Base-by-base conservation (phyloP, 2,888 invertebrate genomes). In the Therioaphis trifolii region DNA sequence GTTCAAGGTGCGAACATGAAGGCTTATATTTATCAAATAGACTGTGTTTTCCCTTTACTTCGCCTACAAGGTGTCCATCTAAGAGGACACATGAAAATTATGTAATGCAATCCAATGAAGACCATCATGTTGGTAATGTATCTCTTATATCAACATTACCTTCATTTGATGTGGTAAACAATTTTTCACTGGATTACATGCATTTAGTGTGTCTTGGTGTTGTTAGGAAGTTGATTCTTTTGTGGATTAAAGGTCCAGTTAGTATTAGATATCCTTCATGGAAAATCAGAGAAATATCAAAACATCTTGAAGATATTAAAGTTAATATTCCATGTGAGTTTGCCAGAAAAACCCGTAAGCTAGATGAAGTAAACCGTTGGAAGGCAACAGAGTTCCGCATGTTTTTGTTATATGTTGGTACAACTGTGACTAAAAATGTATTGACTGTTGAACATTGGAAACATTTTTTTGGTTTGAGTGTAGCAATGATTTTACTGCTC, bases 371-470 rank as follows among this genome's bases (percentile, higher is more conserved):
- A n/a, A 35, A 12, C 29, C 15, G 24, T n/a, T 79, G 68, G 79
- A 79, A 79, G 49, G 79, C 79, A 1, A 79, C 68, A 7, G 49
- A 68, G n/a, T 79, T 18, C 68, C 40, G 78, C 46, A 66, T n/a
- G 27, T 78, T 68, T 27, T 15, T 78, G 46, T 29, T 68, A 0
- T 78, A 78, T 61, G 68, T 68, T 27, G 78, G 78, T 21, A 46
- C n/a, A 24, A 29, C 52, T 27, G 78, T 78, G 40, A 68, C 68
- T 21, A 40, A 43, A 40, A 12, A n/a, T 40, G n/a, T 40, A 40
- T 68, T 68, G 40, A 5, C 21, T 24, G 7, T 1, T 40, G 55
- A 55, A 63, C 63, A 63, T 14, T 71, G 71, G 71, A 71, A 71
- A 71, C 71, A 71, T 71, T 71, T 71, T 71, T 71, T 71, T 71